Conservation (phyloP, 1,140 invertebrate genomes). For the Drosophila navojoa region DNA sequence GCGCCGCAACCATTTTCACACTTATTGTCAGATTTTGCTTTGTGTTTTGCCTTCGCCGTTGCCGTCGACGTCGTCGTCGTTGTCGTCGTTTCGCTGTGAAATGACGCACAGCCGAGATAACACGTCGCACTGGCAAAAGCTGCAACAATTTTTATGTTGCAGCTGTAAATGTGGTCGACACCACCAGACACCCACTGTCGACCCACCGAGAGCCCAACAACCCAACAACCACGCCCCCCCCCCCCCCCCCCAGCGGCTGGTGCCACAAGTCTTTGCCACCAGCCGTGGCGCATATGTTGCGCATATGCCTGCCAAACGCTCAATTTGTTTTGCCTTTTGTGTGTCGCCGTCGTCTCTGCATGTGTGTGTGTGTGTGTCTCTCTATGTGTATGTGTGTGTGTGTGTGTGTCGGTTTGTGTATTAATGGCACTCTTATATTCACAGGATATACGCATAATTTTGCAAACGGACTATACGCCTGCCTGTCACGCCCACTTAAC, state of each 20-base stretch:
- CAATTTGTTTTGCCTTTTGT: conserved; percentile 80
- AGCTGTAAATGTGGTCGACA: conserved; percentile 51
- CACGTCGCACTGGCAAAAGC: conserved; percentile 60
- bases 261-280: conserved; percentile 9
- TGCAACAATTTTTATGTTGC: conserved; percentile 69
- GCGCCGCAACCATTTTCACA: conserved; percentile 70
- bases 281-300: conserved; percentile 46
- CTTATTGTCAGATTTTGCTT: conserved; percentile 82
- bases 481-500: conserved; percentile 43
- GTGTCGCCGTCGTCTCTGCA: conserved; percentile 6
- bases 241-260: conserved; percentile 1
- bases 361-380: neutral
- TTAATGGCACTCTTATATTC: conserved; percentile 72
- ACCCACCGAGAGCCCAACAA: conserved; percentile 4
- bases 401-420: conserved; percentile 2
- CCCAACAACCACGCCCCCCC: neutral
- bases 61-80: conserved; percentile 23
- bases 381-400: conserved; percentile 5
- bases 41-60: conserved; percentile 55
- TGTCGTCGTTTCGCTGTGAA: conserved; percentile 60
- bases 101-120: conserved; percentile 80
- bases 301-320: conserved; percentile 52
- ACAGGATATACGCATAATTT: conserved; percentile 81
- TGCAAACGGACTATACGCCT: conserved; percentile 55
- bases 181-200: conserved; percentile 17